Percentiles rank a stretch among this genome's conserved stretches.
phyloP scores from a whole-genome alignment of 2,113 vertebrate genomes.

The Malurus cyaneus region DNA sequence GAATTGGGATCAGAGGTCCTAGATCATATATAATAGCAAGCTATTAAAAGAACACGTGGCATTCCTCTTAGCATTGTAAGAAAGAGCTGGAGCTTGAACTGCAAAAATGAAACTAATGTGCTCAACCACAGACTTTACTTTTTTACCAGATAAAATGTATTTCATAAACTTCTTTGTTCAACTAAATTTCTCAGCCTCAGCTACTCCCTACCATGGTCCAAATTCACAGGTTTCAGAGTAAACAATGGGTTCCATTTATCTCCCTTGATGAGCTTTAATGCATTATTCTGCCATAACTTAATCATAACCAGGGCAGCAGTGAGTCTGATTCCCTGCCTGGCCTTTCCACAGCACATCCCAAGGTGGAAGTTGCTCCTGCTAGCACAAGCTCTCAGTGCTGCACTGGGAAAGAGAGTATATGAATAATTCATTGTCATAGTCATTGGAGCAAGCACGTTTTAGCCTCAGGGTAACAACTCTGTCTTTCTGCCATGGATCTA shows the following conservation, averaged over 20 bases:
- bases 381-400: background rate
- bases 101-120: background rate
- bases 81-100: background rate
- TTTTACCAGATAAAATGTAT: background rate
- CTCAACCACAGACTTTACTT: background rate
- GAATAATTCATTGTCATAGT: background rate
- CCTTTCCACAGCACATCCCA: background rate
- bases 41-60: background rate
- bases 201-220: background rate
- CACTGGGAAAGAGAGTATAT: background rate
- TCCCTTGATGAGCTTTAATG: background rate
- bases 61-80: background rate
- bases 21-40: background rate
- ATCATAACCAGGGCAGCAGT: background rate
- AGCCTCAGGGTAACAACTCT: background rate
- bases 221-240: background rate
- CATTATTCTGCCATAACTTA: background rate
- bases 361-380: background rate
- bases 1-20: background rate
- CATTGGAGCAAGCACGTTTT: background rate
- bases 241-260: background rate
- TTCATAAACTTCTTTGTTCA: background rate
- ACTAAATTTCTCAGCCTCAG: background rate
- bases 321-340: background rate
- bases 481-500: background rate